phyloP scores from a whole-genome alignment of 2,113 vertebrate genomes.

The Ciconia boyciana region DNA sequence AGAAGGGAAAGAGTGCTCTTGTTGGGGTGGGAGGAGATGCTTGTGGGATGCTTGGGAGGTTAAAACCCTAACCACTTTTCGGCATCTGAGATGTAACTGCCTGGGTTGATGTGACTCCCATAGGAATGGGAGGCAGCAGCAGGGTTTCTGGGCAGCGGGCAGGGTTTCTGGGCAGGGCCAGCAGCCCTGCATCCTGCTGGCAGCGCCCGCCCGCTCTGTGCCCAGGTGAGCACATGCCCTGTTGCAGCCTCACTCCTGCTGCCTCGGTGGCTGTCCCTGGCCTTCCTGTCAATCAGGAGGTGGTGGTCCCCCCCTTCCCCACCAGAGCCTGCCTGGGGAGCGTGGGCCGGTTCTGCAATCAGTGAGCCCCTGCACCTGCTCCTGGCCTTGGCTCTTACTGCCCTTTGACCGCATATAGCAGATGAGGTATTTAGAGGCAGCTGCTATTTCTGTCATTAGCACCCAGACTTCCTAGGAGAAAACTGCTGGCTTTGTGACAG shows the following conservation, averaged over 20 bases:
- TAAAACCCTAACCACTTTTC: not conserved
- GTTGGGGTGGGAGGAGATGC: not conserved
- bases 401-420: not conserved
- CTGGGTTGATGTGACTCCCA: not conserved
- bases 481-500: slow-evolving; percentile 20
- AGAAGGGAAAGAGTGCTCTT: not conserved
- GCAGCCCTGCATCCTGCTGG: not conserved
- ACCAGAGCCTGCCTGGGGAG: not conserved
- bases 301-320: not conserved
- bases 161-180: not conserved
- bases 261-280: not conserved
- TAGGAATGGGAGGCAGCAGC: not conserved
- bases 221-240: not conserved
- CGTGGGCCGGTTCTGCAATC: not conserved
- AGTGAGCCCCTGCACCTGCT: not conserved
- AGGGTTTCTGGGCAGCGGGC: not conserved
- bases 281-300: not conserved
- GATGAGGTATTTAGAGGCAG: not conserved
- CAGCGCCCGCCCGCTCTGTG: not conserved
- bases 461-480: slow-evolving; percentile 4
- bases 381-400: not conserved
- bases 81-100: not conserved
- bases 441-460: slow-evolving; percentile 17
- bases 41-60: not conserved
- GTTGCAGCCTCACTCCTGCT: not conserved